Base-by-base conservation (phyloP, 37 sponge, comb jelly and placozoan genomes). In the Corticium candelabrum region DNA sequence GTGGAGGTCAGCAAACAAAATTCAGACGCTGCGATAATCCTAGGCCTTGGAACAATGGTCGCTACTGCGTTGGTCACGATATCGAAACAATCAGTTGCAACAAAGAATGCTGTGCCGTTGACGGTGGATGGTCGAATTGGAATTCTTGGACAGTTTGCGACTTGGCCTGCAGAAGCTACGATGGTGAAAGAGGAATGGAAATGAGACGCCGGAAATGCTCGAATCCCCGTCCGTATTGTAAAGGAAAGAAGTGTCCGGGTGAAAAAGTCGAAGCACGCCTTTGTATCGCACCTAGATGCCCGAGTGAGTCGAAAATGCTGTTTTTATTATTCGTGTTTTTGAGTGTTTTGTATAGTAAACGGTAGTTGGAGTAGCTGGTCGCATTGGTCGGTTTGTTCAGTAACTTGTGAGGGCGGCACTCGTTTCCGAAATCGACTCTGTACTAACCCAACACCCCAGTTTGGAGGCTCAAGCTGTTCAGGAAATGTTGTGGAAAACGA, bases 401-500 rank as follows among this genome's bases (percentile, higher is more conserved):
- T 37, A 3, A 76, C 77, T 32, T 76, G 77, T 39, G 77, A 5
- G 5, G 38, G 2, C 4, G 77, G 77, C 35, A 76, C 40, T 39
- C 33, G 77, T 37, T 15, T 3, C 7, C 35, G 77, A 39, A 39
- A 37, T 36, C 35, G 77, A 4, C 3, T 3, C 39, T 76, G 77
- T 39, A 39, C 33, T 37, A 11, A 3, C 41, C 77, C 77, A 5
- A 3, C 39, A 39, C 77, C 77, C 3, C 33, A 35, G 5, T 31
- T 31, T 36, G 77, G 39, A 39, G 77, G 77, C 3, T 7, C 7
- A 5, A 3, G 30, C 3, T 76, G 77, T 39, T 32, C 38, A 3
- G 77, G 77, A 7, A 36, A 3, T 11, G 38, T 31, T 5, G 7
- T 5, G 11, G 39, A 76, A 76, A 4, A 37, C 5, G 77, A 3